Evolutionary conservation across 1,140 invertebrate species (phyloP).

Genomic region (Hirudo medicinalis): DNA sequence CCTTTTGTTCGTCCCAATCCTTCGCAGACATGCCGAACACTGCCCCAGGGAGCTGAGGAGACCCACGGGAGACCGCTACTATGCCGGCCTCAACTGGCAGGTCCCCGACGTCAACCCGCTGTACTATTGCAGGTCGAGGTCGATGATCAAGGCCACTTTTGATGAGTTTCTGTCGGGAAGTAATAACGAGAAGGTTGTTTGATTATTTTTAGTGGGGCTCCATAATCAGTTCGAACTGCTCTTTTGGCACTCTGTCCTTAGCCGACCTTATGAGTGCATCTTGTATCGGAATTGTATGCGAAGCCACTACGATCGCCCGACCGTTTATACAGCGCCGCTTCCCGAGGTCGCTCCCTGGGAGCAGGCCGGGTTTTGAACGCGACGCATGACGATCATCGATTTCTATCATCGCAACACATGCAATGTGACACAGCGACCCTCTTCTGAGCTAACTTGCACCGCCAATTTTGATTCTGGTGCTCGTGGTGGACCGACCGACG

Average conservation of each 20-base stretch:
- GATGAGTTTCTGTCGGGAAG: not conserved
- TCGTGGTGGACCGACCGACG: too few relatives aligned
- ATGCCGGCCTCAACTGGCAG: conserved; percentile 5
- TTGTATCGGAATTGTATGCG: too few relatives aligned
- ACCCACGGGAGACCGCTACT: not conserved
- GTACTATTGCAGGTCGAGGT: not conserved
- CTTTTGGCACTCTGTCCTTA: not conserved
- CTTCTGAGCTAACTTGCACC: not conserved
- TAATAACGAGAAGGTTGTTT: not conserved
- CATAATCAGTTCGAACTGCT: not conserved
- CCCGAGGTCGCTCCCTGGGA: not conserved
- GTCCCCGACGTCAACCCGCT: not conserved
- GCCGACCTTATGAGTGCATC: not conserved
- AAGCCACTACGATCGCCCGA: too few relatives aligned
- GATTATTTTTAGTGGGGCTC: not conserved
- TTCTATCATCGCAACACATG: too few relatives aligned
- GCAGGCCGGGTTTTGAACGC: too few relatives aligned
- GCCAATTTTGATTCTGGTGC: not conserved
- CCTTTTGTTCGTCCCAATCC: too few relatives aligned
- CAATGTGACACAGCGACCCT: too few relatives aligned
- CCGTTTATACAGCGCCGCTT: too few relatives aligned
- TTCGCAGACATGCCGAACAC: too few relatives aligned
- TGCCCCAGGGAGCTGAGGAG: too few relatives aligned
- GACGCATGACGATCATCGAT: too few relatives aligned
- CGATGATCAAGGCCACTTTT: not conserved